phyloP scores from a whole-genome alignment of 2,113 vertebrate genomes.

The Petroica traversi region DNA sequence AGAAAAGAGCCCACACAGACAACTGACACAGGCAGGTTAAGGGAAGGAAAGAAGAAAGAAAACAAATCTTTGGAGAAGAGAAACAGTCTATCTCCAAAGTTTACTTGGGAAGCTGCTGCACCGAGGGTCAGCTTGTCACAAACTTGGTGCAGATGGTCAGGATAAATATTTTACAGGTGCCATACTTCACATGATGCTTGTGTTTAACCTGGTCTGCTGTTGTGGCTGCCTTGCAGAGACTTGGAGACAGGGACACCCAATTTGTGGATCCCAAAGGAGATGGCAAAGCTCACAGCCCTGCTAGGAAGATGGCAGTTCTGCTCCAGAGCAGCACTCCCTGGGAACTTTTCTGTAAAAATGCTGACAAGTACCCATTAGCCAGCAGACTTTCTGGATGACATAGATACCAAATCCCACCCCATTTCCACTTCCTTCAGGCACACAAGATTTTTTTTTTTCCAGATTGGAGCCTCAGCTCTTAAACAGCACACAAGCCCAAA shows the following conservation, averaged over 20 bases:
- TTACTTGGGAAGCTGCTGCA: background rate
- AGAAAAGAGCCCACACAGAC: background rate
- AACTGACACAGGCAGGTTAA: background rate
- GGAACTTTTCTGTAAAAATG: background rate
- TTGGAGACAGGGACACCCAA: background rate
- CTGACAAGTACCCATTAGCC: background rate
- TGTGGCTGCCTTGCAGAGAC: background rate
- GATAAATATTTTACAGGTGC: background rate
- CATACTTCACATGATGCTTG: background rate
- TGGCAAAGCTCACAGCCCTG: background rate
- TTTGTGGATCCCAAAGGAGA: background rate
- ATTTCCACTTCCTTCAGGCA: constrained; percentile 33
- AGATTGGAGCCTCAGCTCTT: background rate
- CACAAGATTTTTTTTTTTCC: background rate
- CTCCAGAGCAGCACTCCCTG: background rate
- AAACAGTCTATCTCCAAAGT: background rate
- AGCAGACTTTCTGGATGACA: constrained; percentile 29
- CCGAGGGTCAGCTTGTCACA: background rate
- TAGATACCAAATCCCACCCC: background rate
- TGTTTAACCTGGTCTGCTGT: background rate
- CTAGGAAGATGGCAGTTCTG: background rate
- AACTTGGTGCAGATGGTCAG: background rate
- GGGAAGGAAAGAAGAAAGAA: background rate
- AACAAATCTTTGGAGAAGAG: background rate
- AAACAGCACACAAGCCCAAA: background rate